These are phyloP conservation scores for Euschistus heros DNA, from an alignment of 1,140 invertebrate species.

Conservation along the genomic window DNA sequence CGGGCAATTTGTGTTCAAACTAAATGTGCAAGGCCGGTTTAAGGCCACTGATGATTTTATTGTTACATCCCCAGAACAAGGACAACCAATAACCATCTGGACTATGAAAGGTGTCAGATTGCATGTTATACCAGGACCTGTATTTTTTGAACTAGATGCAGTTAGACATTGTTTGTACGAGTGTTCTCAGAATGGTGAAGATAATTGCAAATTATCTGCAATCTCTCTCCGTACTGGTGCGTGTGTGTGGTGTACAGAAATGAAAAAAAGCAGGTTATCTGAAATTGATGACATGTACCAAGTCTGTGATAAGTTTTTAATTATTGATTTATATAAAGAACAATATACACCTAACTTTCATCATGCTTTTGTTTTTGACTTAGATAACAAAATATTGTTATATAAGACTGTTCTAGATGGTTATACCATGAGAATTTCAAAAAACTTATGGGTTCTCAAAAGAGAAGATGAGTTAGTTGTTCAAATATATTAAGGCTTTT, in stretches of 20 bases:
- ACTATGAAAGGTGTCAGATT: not conserved
- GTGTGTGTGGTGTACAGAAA: not conserved
- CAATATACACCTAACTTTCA: not conserved
- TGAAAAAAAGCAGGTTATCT: not conserved
- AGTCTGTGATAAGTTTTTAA: slow-evolving; percentile 4
- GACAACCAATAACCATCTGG: not conserved
- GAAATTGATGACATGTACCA: slow-evolving; percentile 2
- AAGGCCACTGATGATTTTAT: not conserved
- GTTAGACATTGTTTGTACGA: not conserved
- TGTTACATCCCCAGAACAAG: not conserved
- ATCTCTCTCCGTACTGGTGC: not conserved
- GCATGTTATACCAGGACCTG: not conserved
- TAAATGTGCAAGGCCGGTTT: not conserved
- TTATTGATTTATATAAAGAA: not conserved
- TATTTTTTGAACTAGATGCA: not conserved
- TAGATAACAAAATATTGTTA: not conserved
- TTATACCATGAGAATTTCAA: not conserved
- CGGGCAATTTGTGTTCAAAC: not conserved
- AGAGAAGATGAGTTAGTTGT: not conserved
- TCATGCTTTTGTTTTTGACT: not conserved
- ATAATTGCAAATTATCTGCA: not conserved
- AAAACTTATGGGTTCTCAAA: not conserved
- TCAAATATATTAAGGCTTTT: not conserved
- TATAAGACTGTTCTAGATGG: not conserved
- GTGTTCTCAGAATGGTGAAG: not conserved